phyloP scores from a whole-genome alignment of 2,113 vertebrate genomes.

The Jacana jacana region DNA sequence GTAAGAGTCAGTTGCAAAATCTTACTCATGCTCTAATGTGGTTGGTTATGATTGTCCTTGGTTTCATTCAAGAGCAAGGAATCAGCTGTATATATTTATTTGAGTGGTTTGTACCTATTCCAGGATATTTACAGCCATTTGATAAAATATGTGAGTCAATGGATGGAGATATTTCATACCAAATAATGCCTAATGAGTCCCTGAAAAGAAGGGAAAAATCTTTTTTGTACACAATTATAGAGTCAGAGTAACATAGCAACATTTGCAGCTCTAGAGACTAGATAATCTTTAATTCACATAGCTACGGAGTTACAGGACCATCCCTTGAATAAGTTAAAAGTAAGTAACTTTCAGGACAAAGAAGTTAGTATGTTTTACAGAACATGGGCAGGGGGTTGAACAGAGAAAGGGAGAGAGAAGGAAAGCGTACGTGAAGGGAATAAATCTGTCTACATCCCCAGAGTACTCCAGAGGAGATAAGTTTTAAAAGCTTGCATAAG shows the following conservation, averaged over 20 bases:
- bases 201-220: neutral
- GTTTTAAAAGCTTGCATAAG: neutral
- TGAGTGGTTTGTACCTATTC: neutral
- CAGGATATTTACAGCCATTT: neutral
- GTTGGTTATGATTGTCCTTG: neutral
- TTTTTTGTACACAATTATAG: neutral
- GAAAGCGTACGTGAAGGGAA: constrained; percentile 39
- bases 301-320: neutral
- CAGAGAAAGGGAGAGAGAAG: neutral
- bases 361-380: constrained; percentile 48
- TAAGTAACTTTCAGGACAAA: constrained; percentile 13
- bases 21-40: neutral
- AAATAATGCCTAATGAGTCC: neutral
- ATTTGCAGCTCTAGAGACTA: neutral
- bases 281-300: neutral
- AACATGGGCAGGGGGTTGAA: neutral
- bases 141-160: neutral
- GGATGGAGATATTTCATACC: neutral
- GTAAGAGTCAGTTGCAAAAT: neutral
- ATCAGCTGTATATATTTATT: neutral
- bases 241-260: neutral
- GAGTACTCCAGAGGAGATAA: constrained; percentile 5
- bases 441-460: constrained; percentile 48
- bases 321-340: constrained; percentile 16
- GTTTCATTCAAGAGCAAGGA: neutral